A percentile compares a stretch with the other conserved stretches of the same genome.
Conservation (phyloP, 1,140 invertebrate species). For the Hylyphantes graminicola region DNA sequence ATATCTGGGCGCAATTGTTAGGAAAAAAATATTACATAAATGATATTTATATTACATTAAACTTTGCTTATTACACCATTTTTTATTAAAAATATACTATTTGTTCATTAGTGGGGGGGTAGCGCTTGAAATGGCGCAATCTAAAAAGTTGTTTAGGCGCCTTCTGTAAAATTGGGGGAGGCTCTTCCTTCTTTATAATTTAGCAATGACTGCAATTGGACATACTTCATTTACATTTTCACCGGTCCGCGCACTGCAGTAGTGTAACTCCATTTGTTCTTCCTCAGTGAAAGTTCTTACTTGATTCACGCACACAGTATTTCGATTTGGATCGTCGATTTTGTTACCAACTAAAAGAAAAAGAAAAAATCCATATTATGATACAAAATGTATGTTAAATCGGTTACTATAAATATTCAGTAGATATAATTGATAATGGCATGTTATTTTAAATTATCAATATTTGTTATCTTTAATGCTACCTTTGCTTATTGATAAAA, state of each 20-base stretch:
- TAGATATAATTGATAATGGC: neutral
- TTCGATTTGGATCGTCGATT: neutral
- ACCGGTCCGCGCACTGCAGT: constrained; percentile 8
- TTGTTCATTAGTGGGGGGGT: no score
- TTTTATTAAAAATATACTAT: no score
- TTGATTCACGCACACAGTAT: neutral
- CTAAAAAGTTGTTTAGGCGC: no score
- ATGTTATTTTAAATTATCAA: neutral
- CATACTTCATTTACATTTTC: constrained; percentile 20
- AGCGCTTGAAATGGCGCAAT: no score
- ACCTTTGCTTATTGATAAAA: neutral
- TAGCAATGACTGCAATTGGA: no score
- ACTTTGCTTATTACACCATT: no score
- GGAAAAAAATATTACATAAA: no score
- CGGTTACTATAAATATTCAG: neutral
- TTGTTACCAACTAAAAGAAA: constrained; percentile 25
- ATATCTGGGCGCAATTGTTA: no score
- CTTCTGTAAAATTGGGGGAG: no score
- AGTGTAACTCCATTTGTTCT: neutral
- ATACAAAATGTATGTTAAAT: neutral
- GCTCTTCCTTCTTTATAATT: no score
- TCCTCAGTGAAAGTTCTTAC: neutral
- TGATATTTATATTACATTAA: no score
- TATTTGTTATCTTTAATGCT: neutral
- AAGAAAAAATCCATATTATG: neutral